These are phyloP conservation scores for Macroglossus sobrinus DNA, from an alignment of 2,113 vertebrate species.

Conservation along the genomic window DNA sequence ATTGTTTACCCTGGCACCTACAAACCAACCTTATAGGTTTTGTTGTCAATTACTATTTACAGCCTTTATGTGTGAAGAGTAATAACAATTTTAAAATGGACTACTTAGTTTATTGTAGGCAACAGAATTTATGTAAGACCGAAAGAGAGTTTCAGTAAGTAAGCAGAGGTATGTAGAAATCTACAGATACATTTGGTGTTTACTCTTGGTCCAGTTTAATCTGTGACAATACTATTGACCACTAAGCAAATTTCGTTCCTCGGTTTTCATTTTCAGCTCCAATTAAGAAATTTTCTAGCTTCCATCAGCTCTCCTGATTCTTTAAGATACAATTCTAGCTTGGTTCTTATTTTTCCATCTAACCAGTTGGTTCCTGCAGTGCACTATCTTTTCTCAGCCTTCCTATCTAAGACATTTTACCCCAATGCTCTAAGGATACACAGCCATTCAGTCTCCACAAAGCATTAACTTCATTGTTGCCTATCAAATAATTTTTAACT, in stretches of 20 bases:
- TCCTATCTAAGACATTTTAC: neutral
- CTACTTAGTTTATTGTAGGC: neutral
- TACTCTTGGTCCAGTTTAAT: neutral
- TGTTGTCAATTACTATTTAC: neutral
- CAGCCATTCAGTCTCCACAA: neutral
- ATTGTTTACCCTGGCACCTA: neutral
- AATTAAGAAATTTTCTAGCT: neutral
- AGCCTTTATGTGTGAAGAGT: neutral
- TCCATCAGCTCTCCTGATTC: neutral
- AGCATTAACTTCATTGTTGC: neutral
- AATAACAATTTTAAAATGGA: neutral
- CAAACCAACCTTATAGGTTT: neutral
- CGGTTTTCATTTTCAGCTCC: neutral
- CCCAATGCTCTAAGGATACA: neutral
- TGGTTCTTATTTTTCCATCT: neutral
- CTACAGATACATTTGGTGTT: neutral
- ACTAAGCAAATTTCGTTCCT: neutral
- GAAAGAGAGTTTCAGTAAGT: neutral
- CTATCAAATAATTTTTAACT: neutral
- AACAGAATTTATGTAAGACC: neutral
- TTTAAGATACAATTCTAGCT: neutral
- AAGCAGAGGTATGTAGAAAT: neutral
- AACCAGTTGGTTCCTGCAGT: neutral
- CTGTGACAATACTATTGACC: neutral
- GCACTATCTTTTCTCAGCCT: neutral